Conservation (phyloP, 2,888 invertebrate genomes). For the Opisthograptis luteolata region DNA sequence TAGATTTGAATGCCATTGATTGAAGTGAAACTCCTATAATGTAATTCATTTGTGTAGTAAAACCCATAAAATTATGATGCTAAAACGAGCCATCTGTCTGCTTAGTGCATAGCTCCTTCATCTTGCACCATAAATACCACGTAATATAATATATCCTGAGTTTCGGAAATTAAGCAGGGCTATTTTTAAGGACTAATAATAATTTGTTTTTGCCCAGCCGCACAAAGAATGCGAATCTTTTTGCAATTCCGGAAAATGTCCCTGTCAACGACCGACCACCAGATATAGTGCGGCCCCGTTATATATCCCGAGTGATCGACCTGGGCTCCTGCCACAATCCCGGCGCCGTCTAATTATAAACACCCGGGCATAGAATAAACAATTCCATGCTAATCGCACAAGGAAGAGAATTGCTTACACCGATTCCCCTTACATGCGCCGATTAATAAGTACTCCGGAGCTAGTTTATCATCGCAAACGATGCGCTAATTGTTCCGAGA, state of each 20-base stretch:
- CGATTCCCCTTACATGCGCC: conserved; percentile 37
- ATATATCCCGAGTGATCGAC: conserved; percentile 78
- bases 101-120: too few relatives aligned
- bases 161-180: too few relatives aligned
- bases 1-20: conserved; percentile 13
- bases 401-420: conserved; percentile 60
- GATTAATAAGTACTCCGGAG: conserved; percentile 51
- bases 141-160: too few relatives aligned
- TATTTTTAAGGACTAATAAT: too few relatives aligned
- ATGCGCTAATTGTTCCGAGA: conserved; percentile 55
- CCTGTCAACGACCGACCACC: conserved; percentile 77
- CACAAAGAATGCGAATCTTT: background rate
- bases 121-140: too few relatives aligned
- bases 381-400: conserved; percentile 62
- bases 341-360: conserved; percentile 75
- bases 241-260: conserved; percentile 47
- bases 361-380: conserved; percentile 60
- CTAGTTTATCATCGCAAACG: conserved; percentile 52
- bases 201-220: background rate
- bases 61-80: too few relatives aligned
- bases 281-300: conserved; percentile 76
- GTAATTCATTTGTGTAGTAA: conserved; percentile 5
- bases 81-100: too few relatives aligned
- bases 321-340: conserved; percentile 78
- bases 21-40: too few relatives aligned